These are phyloP conservation scores for Danio aesculapii DNA, from an alignment of 2,797 vertebrate genomes.

Conservation along the genomic window DNA sequence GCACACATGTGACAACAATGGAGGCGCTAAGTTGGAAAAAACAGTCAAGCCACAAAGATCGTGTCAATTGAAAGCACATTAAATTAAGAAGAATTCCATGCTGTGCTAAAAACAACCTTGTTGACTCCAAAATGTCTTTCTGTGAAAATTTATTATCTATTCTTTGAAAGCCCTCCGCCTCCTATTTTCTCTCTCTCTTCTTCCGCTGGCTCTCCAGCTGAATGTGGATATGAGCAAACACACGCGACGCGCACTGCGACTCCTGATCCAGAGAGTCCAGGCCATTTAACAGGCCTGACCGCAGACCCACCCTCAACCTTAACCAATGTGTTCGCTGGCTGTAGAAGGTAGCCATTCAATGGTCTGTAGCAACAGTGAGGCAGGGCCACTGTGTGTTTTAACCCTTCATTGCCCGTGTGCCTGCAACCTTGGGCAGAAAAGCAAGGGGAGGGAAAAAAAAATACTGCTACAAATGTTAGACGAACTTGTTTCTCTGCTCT, in stretches of 20 bases:
- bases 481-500: constrained; percentile 2
- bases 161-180: constrained; percentile 30
- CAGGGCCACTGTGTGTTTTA: constrained; percentile 65
- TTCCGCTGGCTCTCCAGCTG: constrained; percentile 47
- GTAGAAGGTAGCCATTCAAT: constrained; percentile 80
- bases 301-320: constrained; percentile 90
- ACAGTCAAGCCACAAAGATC: not conserved
- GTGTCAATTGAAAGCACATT: not conserved
- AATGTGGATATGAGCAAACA: constrained; percentile 14
- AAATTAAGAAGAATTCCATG: not conserved
- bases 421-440: constrained; percentile 52
- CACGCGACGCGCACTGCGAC: constrained; percentile 15
- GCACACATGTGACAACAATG: not conserved
- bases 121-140: constrained; percentile 35
- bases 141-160: constrained; percentile 36
- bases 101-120: constrained; percentile 39
- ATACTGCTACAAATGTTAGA: not conserved
- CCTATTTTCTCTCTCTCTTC: constrained; percentile 23
- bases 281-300: constrained; percentile 76
- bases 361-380: constrained; percentile 74
- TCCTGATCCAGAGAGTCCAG: constrained; percentile 80
- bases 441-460: constrained; percentile 1
- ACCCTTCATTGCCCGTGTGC: constrained; percentile 66
- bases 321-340: constrained; percentile 88
- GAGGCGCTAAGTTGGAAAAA: constrained; percentile 18